Evolutionary conservation across 2,888 invertebrate species (phyloP).

Genomic region (Cerceris rybyensis): DNA sequence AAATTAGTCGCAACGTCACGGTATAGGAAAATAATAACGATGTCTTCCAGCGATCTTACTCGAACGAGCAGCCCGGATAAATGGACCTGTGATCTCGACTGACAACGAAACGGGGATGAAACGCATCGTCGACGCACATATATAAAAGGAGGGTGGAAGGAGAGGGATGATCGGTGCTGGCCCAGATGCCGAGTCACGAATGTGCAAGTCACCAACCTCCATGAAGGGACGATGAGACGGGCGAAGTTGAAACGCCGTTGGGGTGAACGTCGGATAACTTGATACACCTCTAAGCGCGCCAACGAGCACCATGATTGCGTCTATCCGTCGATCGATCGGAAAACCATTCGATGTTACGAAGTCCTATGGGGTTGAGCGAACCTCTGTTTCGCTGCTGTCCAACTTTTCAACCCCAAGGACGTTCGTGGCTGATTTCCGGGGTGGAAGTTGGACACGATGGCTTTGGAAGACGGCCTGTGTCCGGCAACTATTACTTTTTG

Average conservation of each 20-base stretch:
- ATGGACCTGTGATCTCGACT: constrained; percentile 55
- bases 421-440: too few relatives aligned
- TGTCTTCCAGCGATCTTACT: constrained; percentile 41
- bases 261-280: constrained; percentile 70
- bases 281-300: constrained; percentile 69
- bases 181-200: constrained; percentile 66
- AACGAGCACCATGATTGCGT: constrained; percentile 66
- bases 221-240: constrained; percentile 73
- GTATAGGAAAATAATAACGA: constrained; percentile 18
- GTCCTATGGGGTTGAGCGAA: background rate
- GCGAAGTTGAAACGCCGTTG: constrained; percentile 69
- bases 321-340: constrained; percentile 71
- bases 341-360: constrained; percentile 44
- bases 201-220: constrained; percentile 76
- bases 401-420: too few relatives aligned
- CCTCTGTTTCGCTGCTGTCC: background rate
- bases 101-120: constrained; percentile 56
- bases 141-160: constrained; percentile 46
- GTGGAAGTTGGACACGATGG: too few relatives aligned
- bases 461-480: too few relatives aligned
- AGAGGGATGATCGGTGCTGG: constrained; percentile 36
- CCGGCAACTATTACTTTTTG: too few relatives aligned
- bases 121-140: constrained; percentile 40
- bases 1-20: background rate
- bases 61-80: constrained; percentile 50